A percentile compares a stretch with the other conserved stretches of the same genome.
phyloP scores from a whole-genome alignment of 2,797 vertebrate genomes.

The Coregonus suidteri region DNA sequence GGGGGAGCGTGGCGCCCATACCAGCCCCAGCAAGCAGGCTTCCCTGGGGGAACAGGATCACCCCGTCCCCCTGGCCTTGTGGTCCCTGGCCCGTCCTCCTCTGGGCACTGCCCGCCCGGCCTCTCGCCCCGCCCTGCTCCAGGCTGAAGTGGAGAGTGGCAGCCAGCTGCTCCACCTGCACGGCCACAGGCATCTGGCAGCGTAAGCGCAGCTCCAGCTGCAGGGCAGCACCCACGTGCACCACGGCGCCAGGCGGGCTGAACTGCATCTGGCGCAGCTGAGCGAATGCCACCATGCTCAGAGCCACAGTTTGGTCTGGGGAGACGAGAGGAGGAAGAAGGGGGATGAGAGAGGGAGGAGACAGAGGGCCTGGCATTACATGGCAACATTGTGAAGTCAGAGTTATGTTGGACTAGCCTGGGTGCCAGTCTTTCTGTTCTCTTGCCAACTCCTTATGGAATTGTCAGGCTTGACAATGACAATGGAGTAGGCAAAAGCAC shows the following conservation, averaged over 20 bases:
- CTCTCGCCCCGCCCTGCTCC: slow-evolving; percentile 83
- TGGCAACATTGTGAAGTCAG: background rate
- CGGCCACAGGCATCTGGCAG: slow-evolving; percentile 88
- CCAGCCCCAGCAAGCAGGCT: slow-evolving; percentile 41
- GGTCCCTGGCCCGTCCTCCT: background rate
- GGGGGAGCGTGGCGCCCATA: slow-evolving; percentile 37
- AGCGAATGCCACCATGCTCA: slow-evolving; percentile 88
- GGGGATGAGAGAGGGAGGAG: background rate
- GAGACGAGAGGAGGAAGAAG: slow-evolving; percentile 4
- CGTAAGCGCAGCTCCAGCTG: slow-evolving; percentile 84
- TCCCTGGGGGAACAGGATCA: slow-evolving; percentile 77
- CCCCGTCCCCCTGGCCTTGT: slow-evolving; percentile 77
- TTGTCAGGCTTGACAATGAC: background rate
- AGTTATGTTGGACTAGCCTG: background rate
- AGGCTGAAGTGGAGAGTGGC: slow-evolving; percentile 86
- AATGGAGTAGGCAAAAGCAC: background rate
- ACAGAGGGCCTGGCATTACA: background rate
- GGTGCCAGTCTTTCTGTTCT: background rate
- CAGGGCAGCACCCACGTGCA: slow-evolving; percentile 87
- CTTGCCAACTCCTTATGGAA: background rate
- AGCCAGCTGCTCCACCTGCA: slow-evolving; percentile 84
- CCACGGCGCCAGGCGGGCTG: slow-evolving; percentile 81
- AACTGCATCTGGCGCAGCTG: slow-evolving; percentile 86
- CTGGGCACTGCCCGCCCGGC: slow-evolving; percentile 33
- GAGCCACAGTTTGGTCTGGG: slow-evolving; percentile 77